Evolutionary conservation across 2,113 vertebrate genomes (phyloP).

Genomic region (Pseudolaguvia tuberculata): DNA sequence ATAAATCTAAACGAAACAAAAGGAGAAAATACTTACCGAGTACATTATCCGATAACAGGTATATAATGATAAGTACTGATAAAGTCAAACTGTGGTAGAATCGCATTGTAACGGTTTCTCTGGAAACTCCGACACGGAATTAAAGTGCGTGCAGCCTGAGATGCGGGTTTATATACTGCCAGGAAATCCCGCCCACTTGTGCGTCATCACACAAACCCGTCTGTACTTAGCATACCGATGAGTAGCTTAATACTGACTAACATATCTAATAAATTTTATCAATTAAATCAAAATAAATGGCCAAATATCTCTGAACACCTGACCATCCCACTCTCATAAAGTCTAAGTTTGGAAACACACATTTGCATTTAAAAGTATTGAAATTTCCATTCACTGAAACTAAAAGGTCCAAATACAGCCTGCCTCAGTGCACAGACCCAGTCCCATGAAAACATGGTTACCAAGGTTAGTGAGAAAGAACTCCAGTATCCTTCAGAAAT

Average conservation of each 20-base stretch:
- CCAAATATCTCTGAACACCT: background rate
- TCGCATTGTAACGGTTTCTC: background rate
- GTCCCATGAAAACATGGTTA: background rate
- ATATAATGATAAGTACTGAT: slow-evolving; percentile 49
- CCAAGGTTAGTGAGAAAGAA: background rate
- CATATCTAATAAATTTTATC: too few species aligned
- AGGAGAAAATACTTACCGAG: slow-evolving; percentile 54
- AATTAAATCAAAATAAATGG: too few species aligned
- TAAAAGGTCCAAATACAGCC: background rate
- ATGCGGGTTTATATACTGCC: background rate
- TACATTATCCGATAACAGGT: slow-evolving; percentile 54
- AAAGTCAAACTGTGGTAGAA: slow-evolving; percentile 29
- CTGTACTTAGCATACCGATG: background rate
- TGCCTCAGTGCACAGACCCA: background rate
- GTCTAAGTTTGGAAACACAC: too few species aligned
- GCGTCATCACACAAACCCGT: background rate
- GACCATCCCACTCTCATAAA: background rate
- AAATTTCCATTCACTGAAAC: background rate
- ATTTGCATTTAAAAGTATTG: too few species aligned
- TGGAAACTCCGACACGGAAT: too few species aligned
- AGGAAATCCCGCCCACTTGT: background rate
- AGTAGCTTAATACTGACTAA: too few species aligned
- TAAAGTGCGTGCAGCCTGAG: background rate
- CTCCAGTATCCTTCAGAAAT: background rate
- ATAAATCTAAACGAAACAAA: background rate